These are phyloP conservation scores for Notodonta dromedarius DNA, from an alignment of 2,888 invertebrate species.

Conservation along the genomic window DNA sequence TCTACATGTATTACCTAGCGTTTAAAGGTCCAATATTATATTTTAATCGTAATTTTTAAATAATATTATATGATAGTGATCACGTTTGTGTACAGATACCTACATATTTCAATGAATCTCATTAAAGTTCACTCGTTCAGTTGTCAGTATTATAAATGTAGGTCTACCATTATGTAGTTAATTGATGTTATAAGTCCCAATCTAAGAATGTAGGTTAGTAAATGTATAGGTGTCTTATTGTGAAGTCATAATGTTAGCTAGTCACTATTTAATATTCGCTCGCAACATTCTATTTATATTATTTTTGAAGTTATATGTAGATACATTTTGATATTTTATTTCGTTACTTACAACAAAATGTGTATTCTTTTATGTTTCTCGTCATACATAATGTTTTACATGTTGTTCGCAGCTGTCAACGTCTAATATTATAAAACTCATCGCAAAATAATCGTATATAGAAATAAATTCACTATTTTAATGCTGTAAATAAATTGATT, in stretches of 20 bases:
- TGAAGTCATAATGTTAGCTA: constrained; percentile 2
- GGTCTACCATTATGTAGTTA: constrained; percentile 40
- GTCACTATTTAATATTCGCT: constrained; percentile 2
- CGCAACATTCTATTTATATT: constrained; percentile 17
- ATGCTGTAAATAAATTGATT: constrained; percentile 72
- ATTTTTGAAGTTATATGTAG: constrained; percentile 24
- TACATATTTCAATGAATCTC: constrained; percentile 36
- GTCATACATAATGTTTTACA: constrained; percentile 23
- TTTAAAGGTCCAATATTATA: constrained; percentile 52
- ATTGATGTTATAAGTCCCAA: constrained; percentile 66
- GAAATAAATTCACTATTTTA: constrained; percentile 40
- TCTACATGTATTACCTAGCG: constrained; percentile 43
- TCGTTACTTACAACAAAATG: constrained; percentile 9
- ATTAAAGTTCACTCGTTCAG: constrained; percentile 36
- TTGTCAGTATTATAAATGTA: constrained; percentile 53
- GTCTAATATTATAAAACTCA: constrained; percentile 35
- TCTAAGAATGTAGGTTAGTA: constrained; percentile 64
- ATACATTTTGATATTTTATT: constrained; percentile 12
- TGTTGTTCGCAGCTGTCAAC: constrained; percentile 24
- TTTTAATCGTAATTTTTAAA: constrained; percentile 29
- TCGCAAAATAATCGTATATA: constrained; percentile 30
- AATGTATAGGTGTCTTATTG: constrained; percentile 1
- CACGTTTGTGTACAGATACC: constrained; percentile 23
- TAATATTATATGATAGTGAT: constrained; percentile 33
- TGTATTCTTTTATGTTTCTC: constrained; percentile 18